Percentiles rank a stretch among this genome's conserved stretches.
These are phyloP conservation scores for Philaethria dido DNA, from an alignment of 2,888 invertebrate species.

Conservation along the genomic window DNA sequence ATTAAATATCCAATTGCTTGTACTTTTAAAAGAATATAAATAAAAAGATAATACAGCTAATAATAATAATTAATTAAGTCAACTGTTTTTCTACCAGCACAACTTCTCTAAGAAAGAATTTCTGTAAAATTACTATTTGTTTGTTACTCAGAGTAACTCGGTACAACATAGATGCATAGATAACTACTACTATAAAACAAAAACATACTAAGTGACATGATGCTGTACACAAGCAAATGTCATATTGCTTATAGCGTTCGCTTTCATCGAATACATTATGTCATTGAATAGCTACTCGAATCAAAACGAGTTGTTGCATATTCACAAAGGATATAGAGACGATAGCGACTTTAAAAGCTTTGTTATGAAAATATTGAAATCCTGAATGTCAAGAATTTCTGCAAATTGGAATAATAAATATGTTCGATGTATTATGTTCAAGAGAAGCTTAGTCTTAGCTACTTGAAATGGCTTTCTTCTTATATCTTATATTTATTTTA, in stretches of 20 bases:
- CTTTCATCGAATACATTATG: not conserved
- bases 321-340: conserved; percentile 18
- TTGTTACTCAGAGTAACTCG: too few species aligned
- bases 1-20: too few species aligned
- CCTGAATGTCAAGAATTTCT: not conserved
- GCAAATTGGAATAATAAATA: conserved; percentile 5
- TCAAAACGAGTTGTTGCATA: conserved; percentile 16
- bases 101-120: too few species aligned
- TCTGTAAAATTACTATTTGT: too few species aligned
- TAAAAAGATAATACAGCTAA: not conserved
- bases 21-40: not conserved
- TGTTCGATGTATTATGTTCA: not conserved
- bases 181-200: too few species aligned
- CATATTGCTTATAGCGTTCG: not conserved
- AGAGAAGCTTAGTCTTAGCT: too few species aligned
- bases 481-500: not conserved
- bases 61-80: not conserved
- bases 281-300: conserved; percentile 10
- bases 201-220: not conserved
- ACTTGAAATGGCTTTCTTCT: not conserved
- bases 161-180: too few species aligned
- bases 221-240: not conserved
- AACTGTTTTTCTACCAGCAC: not conserved
- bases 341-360: conserved; percentile 22
- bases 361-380: conserved; percentile 24